phyloP scores from a whole-genome alignment of 2,888 invertebrate species.

The Calameuta pallipes region DNA sequence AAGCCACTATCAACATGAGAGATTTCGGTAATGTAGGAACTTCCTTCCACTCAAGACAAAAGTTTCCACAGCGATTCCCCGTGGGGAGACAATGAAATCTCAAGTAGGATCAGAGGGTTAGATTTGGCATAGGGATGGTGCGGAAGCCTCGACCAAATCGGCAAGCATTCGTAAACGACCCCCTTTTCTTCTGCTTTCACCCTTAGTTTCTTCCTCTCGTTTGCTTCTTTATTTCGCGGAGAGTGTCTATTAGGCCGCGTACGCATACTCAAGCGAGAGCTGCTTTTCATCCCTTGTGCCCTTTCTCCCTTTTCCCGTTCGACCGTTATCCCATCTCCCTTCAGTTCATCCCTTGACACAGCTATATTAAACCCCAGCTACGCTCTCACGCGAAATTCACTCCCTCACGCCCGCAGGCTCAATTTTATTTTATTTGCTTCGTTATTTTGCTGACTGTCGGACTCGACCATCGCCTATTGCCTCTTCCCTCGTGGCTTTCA shows the following conservation, averaged over 20 bases:
- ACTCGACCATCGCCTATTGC: neutral
- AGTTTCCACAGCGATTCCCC: constrained; percentile 19
- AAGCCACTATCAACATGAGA: neutral
- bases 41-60: neutral
- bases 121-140: constrained; percentile 27
- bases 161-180: constrained; percentile 29
- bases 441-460: neutral
- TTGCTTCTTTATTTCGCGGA: constrained; percentile 32
- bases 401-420: neutral
- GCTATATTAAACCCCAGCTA: constrained; percentile 12
- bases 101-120: constrained; percentile 42
- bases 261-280: constrained; percentile 32
- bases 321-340: constrained; percentile 34
- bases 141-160: constrained; percentile 27
- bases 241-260: constrained; percentile 34
- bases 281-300: constrained; percentile 30
- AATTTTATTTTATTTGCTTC: constrained; percentile 5
- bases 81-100: constrained; percentile 42
- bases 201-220: constrained; percentile 15
- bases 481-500: neutral
- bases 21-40: neutral
- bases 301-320: constrained; percentile 25
- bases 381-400: neutral
- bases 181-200: constrained; percentile 19
- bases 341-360: constrained; percentile 40